phyloP scores from a whole-genome alignment of 2,113 vertebrate species.

The Bostrychus sinensis region DNA sequence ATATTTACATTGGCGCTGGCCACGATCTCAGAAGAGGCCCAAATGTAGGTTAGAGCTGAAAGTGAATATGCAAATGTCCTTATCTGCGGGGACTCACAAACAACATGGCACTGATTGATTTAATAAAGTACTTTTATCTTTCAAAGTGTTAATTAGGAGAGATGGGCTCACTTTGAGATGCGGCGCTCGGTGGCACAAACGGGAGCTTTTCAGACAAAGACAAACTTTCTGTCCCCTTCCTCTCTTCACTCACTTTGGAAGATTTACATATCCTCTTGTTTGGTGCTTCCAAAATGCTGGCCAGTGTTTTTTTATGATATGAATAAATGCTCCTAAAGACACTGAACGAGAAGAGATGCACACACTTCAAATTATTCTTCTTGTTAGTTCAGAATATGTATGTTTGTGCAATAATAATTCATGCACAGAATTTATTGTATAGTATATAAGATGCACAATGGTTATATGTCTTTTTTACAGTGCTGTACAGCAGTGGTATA shows the following conservation, averaged over 20 bases:
- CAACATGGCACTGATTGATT: slow-evolving; percentile 99
- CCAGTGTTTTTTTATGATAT: neutral
- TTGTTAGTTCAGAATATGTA: too few species aligned
- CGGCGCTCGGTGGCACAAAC: slow-evolving; percentile 66
- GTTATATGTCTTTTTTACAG: too few species aligned
- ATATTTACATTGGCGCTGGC: slow-evolving; percentile 93
- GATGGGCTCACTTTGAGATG: slow-evolving; percentile 86
- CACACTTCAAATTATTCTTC: too few species aligned
- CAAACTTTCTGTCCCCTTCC: slow-evolving; percentile 58
- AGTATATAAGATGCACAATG: too few species aligned
- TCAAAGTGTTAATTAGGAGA: slow-evolving; percentile 99
- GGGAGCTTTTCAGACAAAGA: slow-evolving; percentile 74
- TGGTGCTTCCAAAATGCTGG: slow-evolving; percentile 22
- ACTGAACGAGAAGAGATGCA: too few species aligned
- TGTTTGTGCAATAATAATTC: too few species aligned
- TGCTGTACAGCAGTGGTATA: too few species aligned
- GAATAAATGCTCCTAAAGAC: too few species aligned
- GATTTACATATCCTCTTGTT: slow-evolving; percentile 26
- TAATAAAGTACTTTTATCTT: slow-evolving; percentile 99
- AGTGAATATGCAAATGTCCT: slow-evolving; percentile 99
- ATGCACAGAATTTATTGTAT: too few species aligned
- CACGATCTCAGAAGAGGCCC: slow-evolving; percentile 89
- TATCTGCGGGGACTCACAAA: slow-evolving; percentile 99
- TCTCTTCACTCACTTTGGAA: slow-evolving; percentile 28
- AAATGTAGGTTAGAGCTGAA: slow-evolving; percentile 98